Evolutionary conservation across 2,888 invertebrate species (phyloP), one percentile per base, ranked within the genome.

Genomic region (Calliopum simillimum): DNA sequence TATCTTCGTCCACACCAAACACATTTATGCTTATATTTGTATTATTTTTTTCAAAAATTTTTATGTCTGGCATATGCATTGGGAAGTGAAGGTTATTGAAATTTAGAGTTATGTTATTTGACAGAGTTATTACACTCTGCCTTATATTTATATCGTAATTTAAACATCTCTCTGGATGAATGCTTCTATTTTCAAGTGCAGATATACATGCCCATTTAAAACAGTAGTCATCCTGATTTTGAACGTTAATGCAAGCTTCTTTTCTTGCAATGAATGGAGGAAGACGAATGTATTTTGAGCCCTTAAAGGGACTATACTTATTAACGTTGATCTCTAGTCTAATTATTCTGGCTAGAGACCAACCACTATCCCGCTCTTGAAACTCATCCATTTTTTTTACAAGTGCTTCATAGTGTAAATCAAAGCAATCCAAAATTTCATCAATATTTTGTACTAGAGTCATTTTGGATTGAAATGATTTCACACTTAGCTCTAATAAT

Each of bases 301-400:
- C 47, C n/a, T 47, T 47, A 47, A 47, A n/a, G 14, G 47, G 47
- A n/a, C n/a, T 13, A 47, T 47, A 47, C n/a, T 47, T n/a, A 47
- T 47, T 47, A 47, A 4, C n/a, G 47, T 58, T 58, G 19, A 21
- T 23, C 25, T n/a, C 2, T 58, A 58, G n/a, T n/a, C n/a, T n/a
- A n/a, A n/a, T n/a, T n/a, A n/a, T n/a, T n/a, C n/a, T n/a, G n/a
- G n/a, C n/a, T n/a, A n/a, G n/a, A n/a, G n/a, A n/a, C n/a, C n/a
- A n/a, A n/a, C n/a, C n/a, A n/a, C n/a, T n/a, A n/a, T n/a, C n/a
- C n/a, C n/a, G n/a, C n/a, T n/a, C n/a, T n/a, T n/a, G n/a, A n/a
- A n/a, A n/a, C n/a, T n/a, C n/a, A n/a, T n/a, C n/a, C n/a, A n/a
- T n/a, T n/a, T n/a, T n/a, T n/a, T n/a, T n/a, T n/a, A n/a, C n/a